Conservation (phyloP, 2,888 invertebrate species). For the Macropis europaea region DNA sequence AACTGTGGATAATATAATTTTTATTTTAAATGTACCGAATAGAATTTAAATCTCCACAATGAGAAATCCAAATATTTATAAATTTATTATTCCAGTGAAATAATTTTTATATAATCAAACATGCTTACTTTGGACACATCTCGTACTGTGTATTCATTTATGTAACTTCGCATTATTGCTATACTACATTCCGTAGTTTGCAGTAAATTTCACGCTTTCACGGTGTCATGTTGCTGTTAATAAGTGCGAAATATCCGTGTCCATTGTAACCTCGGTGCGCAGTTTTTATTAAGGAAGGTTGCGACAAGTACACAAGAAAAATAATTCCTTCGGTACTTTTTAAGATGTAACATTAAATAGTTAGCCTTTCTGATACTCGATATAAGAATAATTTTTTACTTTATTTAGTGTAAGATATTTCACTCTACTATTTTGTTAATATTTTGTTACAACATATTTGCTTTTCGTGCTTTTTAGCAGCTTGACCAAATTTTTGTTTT, state of each 20-base stretch:
- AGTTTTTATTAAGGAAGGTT: constrained; percentile 19
- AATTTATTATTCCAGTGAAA: not conserved
- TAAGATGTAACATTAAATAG: not conserved
- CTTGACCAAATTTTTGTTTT: too few species aligned
- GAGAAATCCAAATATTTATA: not conserved
- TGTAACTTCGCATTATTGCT: constrained; percentile 20
- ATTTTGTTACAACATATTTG: too few species aligned
- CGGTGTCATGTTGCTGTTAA: constrained; percentile 37
- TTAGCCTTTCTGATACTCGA: too few species aligned
- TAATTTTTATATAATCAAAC: not conserved
- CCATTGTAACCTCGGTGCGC: constrained; percentile 15
- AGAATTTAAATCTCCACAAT: too few species aligned
- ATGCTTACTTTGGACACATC: not conserved
- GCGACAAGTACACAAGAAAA: not conserved
- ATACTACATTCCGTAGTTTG: constrained; percentile 6
- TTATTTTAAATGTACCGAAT: too few species aligned
- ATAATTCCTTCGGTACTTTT: not conserved
- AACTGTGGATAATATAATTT: too few species aligned
- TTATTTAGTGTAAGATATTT: too few species aligned
- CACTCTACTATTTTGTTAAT: too few species aligned
- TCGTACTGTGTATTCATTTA: not conserved
- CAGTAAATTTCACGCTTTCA: constrained; percentile 46
- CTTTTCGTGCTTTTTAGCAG: too few species aligned
- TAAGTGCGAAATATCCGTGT: constrained; percentile 33
- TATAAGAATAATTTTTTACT: too few species aligned